Percentiles rank a stretch among this genome's conserved stretches.
Evolutionary conservation across 37 sponge, comb jelly and placozoan genomes (phyloP).

Genomic region (Chondrilla cf. caribensis): DNA sequence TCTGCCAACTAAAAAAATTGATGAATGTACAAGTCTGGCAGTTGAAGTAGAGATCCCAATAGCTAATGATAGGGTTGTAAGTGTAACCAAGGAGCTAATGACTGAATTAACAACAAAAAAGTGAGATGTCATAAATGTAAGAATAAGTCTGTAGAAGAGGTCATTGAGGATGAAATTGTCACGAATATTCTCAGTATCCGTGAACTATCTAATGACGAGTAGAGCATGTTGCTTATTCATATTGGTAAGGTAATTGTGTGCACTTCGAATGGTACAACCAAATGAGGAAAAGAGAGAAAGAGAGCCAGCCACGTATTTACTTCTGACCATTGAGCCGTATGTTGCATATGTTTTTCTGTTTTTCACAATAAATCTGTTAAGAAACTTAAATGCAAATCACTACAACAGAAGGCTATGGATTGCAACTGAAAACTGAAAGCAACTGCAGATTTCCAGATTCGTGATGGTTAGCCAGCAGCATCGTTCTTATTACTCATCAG

Average conservation of each 20-base stretch:
- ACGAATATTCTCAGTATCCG: neutral
- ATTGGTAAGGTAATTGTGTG: conserved; percentile 27
- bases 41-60: neutral
- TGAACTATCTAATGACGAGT: conserved; percentile 26
- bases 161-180: neutral
- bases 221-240: conserved; percentile 30
- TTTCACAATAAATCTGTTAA: conserved; percentile 26
- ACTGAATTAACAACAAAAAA: neutral
- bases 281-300: conserved; percentile 5
- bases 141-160: neutral
- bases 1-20: neutral
- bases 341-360: conserved; percentile 21
- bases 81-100: neutral
- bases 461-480: conserved; percentile 26
- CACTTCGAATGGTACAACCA: neutral
- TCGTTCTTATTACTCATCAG: conserved; percentile 7
- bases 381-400: conserved; percentile 33
- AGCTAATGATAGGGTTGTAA: neutral
- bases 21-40: neutral
- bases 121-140: conserved; percentile 1
- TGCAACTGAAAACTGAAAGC: conserved; percentile 20
- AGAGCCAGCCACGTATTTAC: conserved; percentile 1
- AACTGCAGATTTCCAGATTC: conserved; percentile 23
- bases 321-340: conserved; percentile 34
- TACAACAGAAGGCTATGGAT: neutral